Evolutionary conservation across 2,113 vertebrate genomes (phyloP), one percentile per base, ranked within the genome.

Genomic region (Corythoichthys haematopterus): DNA sequence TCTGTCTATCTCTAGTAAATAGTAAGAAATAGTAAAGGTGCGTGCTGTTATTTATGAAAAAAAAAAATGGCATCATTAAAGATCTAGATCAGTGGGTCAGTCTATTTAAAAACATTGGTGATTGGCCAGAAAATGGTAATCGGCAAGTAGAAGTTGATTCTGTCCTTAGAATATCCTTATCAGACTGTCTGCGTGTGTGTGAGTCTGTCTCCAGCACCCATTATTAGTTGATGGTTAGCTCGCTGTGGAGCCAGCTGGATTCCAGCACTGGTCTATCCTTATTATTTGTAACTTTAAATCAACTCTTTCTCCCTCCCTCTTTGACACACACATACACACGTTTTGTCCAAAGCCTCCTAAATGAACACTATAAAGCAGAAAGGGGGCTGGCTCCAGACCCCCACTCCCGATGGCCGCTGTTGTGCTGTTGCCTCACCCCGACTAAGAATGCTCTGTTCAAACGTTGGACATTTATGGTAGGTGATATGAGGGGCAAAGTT

Each of bases 361-460:
- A 88, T 83, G 72, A 85, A 78, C 7, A 3, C 76, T 72, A 85
- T 88, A 88, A 90, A 90, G 69, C 77, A 78, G 71, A 69, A 66
- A 75, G 76, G 81, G 78, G 77, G 76, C 52, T 6, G 78, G 67
- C 75, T 70, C 75, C 80, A 75, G 69, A 57, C 56, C 28, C 28
- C 14, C 13, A 55, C 70, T 74, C 71, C 71, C 0, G 14, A 65
- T 62, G 66, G 46, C 66, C 33, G 15, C 69, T 86, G 80, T 83
- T 77, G 69, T 35, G n/a, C 68, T 85, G 80, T 84, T 79, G 71
- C 80, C 65, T 86, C 74, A 68, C 71, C 78, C 64, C 1, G 58
- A 82, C 70, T 74, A 85, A 85, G 86, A 88, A 88, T 88, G 79
- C 65, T 76, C 76, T 88, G 83, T 86, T 83, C 78, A 87, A 88